phyloP scores from a whole-genome alignment of 2,888 invertebrate species.

The Caradrina kadenii region DNA sequence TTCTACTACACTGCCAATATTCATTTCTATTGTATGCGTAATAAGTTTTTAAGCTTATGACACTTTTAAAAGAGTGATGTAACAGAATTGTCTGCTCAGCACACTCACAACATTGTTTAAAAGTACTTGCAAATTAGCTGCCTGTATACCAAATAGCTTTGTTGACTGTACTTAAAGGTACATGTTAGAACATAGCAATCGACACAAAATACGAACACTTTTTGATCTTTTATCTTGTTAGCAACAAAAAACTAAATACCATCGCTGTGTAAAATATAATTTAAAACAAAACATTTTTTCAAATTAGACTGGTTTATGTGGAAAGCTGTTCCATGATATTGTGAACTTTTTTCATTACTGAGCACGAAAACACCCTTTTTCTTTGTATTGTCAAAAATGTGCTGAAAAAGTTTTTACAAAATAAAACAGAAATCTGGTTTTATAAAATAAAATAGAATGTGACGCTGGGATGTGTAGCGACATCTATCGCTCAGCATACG shows the following conservation, averaged over 20 bases:
- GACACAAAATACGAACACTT: too few species aligned
- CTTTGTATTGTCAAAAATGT: conserved; percentile 2
- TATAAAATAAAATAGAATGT: not conserved
- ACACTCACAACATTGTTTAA: too few species aligned
- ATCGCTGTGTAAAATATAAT: not conserved
- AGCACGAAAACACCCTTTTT: conserved; percentile 19
- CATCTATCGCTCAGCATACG: too few species aligned
- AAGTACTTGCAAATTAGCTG: too few species aligned
- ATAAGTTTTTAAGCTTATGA: too few species aligned
- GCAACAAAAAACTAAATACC: not conserved
- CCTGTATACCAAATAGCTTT: too few species aligned
- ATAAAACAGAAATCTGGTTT: conserved; percentile 4
- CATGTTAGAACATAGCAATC: too few species aligned
- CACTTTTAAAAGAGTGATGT: too few species aligned
- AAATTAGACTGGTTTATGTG: not conserved
- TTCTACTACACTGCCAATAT: too few species aligned
- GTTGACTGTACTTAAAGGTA: too few species aligned
- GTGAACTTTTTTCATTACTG: conserved; percentile 39
- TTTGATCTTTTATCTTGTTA: not conserved
- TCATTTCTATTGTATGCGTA: too few species aligned
- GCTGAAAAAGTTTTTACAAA: conserved; percentile 14
- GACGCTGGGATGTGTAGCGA: not conserved
- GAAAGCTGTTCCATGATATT: conserved; percentile 17
- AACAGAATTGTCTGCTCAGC: too few species aligned
- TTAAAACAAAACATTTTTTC: conserved; percentile 6